Evolutionary conservation across 2,888 invertebrate species (phyloP).

Genomic region (Himalopsyche anomala): DNA sequence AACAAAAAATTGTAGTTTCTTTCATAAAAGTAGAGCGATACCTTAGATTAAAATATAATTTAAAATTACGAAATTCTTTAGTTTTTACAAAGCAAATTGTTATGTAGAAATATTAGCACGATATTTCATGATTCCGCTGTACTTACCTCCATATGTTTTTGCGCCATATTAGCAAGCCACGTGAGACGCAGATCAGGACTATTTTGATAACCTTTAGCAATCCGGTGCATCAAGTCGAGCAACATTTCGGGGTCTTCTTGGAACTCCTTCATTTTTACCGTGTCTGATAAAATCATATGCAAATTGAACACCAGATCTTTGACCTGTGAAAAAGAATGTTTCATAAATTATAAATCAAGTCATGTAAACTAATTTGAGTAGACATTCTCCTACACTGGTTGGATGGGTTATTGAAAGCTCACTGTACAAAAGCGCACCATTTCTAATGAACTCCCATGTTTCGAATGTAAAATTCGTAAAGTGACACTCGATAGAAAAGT

Average conservation of each 20-base stretch:
- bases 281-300: slow-evolving; percentile 98
- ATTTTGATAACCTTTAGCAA: slow-evolving; percentile 96
- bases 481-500: too few relatives aligned
- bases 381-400: too few relatives aligned
- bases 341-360: neutral
- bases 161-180: slow-evolving; percentile 98
- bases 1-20: too few relatives aligned
- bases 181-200: slow-evolving; percentile 96
- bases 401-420: too few relatives aligned
- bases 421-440: too few relatives aligned
- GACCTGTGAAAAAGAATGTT: slow-evolving; percentile 72
- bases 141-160: slow-evolving; percentile 91
- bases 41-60: too few relatives aligned
- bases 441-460: too few relatives aligned
- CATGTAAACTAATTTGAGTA: too few relatives aligned
- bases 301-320: slow-evolving; percentile 96
- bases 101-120: neutral
- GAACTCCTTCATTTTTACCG: slow-evolving; percentile 99
- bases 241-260: slow-evolving; percentile 99
- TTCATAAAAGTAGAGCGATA: too few relatives aligned
- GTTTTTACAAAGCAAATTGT: neutral
- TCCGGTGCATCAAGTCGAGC: slow-evolving; percentile 97
- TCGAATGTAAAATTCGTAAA: too few relatives aligned
- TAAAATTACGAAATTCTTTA: neutral
- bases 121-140: neutral